Evolutionary conservation across 2,113 vertebrate genomes (phyloP), one percentile per base, ranked within the genome.

Genomic region (Anoplopoma fimbria): DNA sequence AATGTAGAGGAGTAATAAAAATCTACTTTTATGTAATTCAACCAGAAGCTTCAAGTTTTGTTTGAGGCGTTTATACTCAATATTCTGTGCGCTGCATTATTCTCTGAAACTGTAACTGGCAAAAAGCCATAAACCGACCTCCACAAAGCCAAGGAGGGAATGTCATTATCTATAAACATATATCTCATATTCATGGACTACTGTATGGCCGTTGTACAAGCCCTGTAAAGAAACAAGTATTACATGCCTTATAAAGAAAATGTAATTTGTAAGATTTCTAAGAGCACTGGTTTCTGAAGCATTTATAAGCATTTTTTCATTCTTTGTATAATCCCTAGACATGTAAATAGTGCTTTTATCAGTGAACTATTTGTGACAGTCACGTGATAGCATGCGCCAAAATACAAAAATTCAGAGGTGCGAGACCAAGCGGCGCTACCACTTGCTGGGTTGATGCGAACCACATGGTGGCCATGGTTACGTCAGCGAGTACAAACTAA

Each of bases 1-100:
- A 13, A 21, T 12, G 6, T 9, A 23, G 31, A 75, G 67, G 36
- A 69, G 70, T 6, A 40, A 7, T n/a, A 61, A 38, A 51, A 27
- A 63, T 65, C 17, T 49, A 51, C 13, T 23, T 53, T 65, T 33
- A 31, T 31, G 38, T 62, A 31, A 78, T 45, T 77, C 19, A 61
- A 49, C 12, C 7, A 23, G 27, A 10, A 49, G 55, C 55, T 58
- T 58, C 55, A 29, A 13, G 55, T 25, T 58, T 27, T 58, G 55
- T 58, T 58, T 58, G 25, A 13, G 12, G 27, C 12, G 25, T 57
- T 57, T 13, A 27, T 5, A 57, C 53, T 57, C n/a, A 3, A 51
- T n/a, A n/a, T n/a, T n/a, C n/a, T n/a, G n/a, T 19, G 49, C 21
- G 12, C 21, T 51, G 19, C 15, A 17, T 17, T 15, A 47, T 5